Evolutionary conservation across 2,888 invertebrate genomes (phyloP).

Genomic region (Dorcus parallelipipedus): DNA sequence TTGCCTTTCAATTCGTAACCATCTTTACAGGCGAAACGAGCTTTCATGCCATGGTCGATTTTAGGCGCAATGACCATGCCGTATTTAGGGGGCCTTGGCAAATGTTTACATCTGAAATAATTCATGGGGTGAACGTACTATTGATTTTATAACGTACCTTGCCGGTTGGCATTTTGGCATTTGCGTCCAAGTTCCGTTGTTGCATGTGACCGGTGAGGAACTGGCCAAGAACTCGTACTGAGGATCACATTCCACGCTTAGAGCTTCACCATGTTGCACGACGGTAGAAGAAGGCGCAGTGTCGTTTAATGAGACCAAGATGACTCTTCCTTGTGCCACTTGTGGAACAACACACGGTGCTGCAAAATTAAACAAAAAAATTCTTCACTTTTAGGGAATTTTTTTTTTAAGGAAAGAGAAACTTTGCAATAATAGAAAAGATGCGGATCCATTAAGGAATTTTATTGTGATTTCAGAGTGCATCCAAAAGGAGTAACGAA

Average conservation of each 20-base stretch:
- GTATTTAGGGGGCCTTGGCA: slow-evolving; percentile 69
- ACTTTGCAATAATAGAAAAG: neutral
- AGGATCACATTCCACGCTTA: slow-evolving; percentile 77
- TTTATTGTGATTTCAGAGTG: neutral
- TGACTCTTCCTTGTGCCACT: slow-evolving; percentile 74
- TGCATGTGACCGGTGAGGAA: slow-evolving; percentile 75
- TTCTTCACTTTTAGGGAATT: neutral
- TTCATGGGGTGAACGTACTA: neutral
- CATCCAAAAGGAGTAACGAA: neutral
- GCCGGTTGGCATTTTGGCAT: slow-evolving; percentile 83
- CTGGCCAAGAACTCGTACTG: slow-evolving; percentile 82
- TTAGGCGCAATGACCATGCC: slow-evolving; percentile 97
- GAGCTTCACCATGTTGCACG: slow-evolving; percentile 67
- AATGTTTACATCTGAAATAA: slow-evolving; percentile 40
- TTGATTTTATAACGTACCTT: slow-evolving; percentile 48
- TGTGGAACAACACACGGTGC: slow-evolving; percentile 94
- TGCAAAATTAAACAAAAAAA: slow-evolving; percentile 41
- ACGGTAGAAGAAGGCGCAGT: slow-evolving; percentile 54
- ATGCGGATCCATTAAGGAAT: too few relatives aligned
- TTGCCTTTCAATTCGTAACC: slow-evolving; percentile 79
- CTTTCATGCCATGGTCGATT: slow-evolving; percentile 95
- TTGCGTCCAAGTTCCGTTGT: slow-evolving; percentile 94
- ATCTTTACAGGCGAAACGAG: slow-evolving; percentile 89
- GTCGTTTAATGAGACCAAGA: slow-evolving; percentile 58
- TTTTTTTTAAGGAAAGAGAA: neutral